Percentiles rank a stretch among this genome's conserved stretches.
Evolutionary conservation across 2,797 vertebrate genomes (phyloP).

Genomic region (Lophius americanus): DNA sequence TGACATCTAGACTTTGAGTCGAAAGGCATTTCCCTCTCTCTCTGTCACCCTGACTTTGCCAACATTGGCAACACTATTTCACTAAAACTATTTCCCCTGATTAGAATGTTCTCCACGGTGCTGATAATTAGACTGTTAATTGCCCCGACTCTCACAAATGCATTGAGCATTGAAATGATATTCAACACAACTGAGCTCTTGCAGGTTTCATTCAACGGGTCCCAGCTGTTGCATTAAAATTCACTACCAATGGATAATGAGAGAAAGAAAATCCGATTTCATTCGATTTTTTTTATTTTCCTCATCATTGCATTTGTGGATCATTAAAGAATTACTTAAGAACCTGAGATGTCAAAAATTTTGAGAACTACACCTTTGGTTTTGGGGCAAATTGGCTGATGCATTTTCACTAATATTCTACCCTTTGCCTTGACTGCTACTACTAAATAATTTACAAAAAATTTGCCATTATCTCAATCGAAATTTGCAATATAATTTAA

Average conservation of each 20-base stretch:
- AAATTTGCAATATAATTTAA: constrained; percentile 30
- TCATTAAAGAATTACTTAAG: constrained; percentile 27
- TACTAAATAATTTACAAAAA: too few relatives aligned
- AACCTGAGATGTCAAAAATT: constrained; percentile 21
- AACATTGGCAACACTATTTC: constrained; percentile 57
- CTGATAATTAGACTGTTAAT: constrained; percentile 80
- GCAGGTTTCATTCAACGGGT: constrained; percentile 64
- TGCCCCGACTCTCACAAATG: constrained; percentile 72
- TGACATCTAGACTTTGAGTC: constrained; percentile 49
- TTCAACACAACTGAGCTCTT: constrained; percentile 77
- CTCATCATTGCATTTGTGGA: constrained; percentile 39
- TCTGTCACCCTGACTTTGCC: constrained; percentile 30
- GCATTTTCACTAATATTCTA: neutral
- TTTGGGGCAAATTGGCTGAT: neutral
- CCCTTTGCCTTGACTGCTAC: too few relatives aligned
- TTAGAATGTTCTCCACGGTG: constrained; percentile 74
- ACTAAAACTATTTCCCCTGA: constrained; percentile 68
- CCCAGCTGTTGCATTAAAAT: constrained; percentile 71
- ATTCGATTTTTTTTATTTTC: constrained; percentile 27
- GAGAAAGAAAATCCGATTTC: constrained; percentile 57
- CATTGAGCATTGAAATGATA: constrained; percentile 79
- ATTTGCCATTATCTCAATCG: constrained; percentile 4
- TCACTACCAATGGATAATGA: constrained; percentile 40
- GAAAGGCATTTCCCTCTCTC: constrained; percentile 39
- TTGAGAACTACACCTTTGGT: neutral